phyloP scores from a whole-genome alignment of 2,888 invertebrate genomes.

The Lamellibrachia satsuma region DNA sequence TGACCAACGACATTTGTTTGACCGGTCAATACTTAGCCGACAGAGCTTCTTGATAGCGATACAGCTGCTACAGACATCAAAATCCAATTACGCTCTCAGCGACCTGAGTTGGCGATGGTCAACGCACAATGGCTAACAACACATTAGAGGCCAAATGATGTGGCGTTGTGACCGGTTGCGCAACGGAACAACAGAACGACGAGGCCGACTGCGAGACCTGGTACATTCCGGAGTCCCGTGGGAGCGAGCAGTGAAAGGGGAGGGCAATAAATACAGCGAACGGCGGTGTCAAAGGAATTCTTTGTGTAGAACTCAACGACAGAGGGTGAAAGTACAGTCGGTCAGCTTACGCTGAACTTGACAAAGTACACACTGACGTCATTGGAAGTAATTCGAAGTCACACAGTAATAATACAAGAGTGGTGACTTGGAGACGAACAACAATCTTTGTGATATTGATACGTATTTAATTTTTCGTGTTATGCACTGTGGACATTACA shows the following conservation, averaged over 20 bases:
- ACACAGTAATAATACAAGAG: neutral
- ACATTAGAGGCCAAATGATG: neutral
- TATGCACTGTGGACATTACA: neutral
- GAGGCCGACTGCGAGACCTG: neutral
- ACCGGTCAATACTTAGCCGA: neutral
- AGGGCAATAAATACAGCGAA: neutral
- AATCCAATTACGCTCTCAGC: constrained; percentile 12
- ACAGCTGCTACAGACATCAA: neutral
- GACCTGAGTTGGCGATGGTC: neutral
- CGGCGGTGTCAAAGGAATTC: neutral
- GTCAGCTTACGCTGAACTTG: neutral
- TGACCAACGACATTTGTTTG: neutral
- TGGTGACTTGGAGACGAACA: neutral
- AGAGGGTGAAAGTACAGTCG: neutral
- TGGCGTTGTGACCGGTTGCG: neutral
- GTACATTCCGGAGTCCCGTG: neutral
- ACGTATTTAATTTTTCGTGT: neutral
- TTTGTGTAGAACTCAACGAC: neutral
- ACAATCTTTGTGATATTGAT: neutral
- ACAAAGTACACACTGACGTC: neutral
- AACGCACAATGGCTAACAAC: neutral
- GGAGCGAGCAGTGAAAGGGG: neutral
- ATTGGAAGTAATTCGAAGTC: neutral
- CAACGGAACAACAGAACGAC: neutral
- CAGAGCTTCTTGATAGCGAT: neutral